Percentiles rank a stretch among this genome's conserved stretches.
These are phyloP conservation scores for Semaprochilodus insignis DNA, from an alignment of 2,797 vertebrate species.

Conservation along the genomic window DNA sequence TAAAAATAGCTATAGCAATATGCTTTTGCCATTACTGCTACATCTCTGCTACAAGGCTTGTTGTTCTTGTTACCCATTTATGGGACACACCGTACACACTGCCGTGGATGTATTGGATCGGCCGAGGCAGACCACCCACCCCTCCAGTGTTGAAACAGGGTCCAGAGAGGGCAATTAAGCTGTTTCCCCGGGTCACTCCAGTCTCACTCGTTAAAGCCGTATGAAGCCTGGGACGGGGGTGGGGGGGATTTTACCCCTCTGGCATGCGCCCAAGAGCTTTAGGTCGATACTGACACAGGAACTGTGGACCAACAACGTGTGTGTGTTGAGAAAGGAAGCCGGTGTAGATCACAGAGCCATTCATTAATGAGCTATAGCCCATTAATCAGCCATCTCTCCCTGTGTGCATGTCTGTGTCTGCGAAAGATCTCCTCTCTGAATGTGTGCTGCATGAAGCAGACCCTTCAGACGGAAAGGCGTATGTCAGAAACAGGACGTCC, in stretches of 20 bases:
- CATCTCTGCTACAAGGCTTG: constrained; percentile 42
- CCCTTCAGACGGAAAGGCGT: not conserved
- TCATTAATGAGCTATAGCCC: constrained; percentile 49
- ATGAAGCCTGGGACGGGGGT: constrained; percentile 34
- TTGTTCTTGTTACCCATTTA: constrained; percentile 59
- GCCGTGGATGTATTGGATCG: constrained; percentile 49
- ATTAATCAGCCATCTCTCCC: constrained; percentile 49
- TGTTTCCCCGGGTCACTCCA: constrained; percentile 67
- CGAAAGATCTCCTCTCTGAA: constrained; percentile 17
- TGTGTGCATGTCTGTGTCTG: constrained; percentile 28
- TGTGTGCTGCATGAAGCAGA: constrained; percentile 26
- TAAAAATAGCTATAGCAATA: constrained; percentile 3
- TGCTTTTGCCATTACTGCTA: constrained; percentile 43
- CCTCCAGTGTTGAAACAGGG: constrained; percentile 58
- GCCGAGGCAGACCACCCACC: constrained; percentile 72
- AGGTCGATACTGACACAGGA: constrained; percentile 39
- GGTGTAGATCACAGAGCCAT: constrained; percentile 37
- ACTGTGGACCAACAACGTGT: constrained; percentile 33
- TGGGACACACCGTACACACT: constrained; percentile 49
- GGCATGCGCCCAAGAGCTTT: constrained; percentile 50
- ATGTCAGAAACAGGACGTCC: not conserved
- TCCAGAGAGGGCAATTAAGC: constrained; percentile 67
- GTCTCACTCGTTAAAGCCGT: constrained; percentile 66
- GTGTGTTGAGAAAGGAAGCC: constrained; percentile 38
- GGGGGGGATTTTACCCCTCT: constrained; percentile 24